Percentiles rank a stretch among this genome's conserved stretches.
Evolutionary conservation across 2,888 invertebrate species (phyloP).

Genomic region (Euplagia quadripunctaria): DNA sequence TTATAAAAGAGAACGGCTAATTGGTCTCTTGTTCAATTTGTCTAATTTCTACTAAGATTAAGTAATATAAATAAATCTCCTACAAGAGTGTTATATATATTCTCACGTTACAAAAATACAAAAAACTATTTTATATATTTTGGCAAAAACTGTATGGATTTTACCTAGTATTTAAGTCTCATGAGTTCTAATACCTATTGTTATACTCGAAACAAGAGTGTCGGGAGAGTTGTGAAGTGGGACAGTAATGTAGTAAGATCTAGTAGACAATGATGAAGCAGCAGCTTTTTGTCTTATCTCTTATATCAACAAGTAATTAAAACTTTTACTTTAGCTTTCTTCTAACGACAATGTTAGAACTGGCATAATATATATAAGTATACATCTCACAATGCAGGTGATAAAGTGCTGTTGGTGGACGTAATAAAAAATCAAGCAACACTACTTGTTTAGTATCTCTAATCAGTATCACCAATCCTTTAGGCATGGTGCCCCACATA

Average conservation of each 20-base stretch:
- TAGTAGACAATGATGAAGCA: slow-evolving; percentile 48
- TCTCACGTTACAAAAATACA: neutral
- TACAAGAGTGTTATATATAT: neutral
- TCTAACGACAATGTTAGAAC: slow-evolving; percentile 30
- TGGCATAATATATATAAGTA: neutral
- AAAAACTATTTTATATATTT: neutral
- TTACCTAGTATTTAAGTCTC: slow-evolving; percentile 4
- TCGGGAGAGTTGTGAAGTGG: slow-evolving; percentile 40
- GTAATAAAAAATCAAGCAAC: neutral
- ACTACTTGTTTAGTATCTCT: neutral
- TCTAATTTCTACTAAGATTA: neutral
- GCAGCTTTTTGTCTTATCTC: slow-evolving; percentile 48
- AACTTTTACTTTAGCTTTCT: slow-evolving; percentile 63
- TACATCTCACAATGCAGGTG: neutral
- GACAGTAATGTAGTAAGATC: slow-evolving; percentile 33
- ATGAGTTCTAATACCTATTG: slow-evolving; percentile 4
- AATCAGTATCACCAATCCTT: neutral
- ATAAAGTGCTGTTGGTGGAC: neutral
- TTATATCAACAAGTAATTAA: slow-evolving; percentile 57
- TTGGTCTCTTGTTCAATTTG: neutral
- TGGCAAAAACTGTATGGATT: slow-evolving; percentile 1
- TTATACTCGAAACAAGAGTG: slow-evolving; percentile 10
- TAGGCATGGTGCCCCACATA: neutral
- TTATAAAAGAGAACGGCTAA: neutral
- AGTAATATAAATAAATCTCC: neutral